phyloP scores from a whole-genome alignment of 2,113 vertebrate genomes.

The Rhodinocichla rosea region DNA sequence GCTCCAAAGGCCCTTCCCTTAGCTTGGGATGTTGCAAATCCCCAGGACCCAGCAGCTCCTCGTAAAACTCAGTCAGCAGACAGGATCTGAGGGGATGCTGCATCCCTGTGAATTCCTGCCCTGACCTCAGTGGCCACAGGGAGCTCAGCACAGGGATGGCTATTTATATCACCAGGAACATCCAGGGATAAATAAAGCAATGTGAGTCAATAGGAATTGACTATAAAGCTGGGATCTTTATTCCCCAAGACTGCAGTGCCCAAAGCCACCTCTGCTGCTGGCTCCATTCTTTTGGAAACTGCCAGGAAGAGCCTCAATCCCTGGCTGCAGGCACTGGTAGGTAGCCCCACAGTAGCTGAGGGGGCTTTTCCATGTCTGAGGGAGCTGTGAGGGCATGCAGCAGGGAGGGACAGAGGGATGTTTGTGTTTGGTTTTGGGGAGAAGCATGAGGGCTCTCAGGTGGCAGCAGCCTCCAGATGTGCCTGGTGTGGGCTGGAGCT shows the following conservation, averaged over 20 bases:
- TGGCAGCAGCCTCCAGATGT: neutral
- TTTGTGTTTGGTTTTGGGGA: rapidly evolving
- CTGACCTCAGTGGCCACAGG: constrained; percentile 1
- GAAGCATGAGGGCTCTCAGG: neutral
- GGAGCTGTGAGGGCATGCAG: rapidly evolving
- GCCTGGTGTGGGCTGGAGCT: neutral
- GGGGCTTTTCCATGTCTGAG: rapidly evolving
- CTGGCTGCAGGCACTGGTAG: neutral
- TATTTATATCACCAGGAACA: constrained; percentile 48
- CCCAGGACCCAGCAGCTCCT: neutral
- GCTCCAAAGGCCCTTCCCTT: neutral
- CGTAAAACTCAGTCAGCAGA: neutral
- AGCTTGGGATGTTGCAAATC: neutral
- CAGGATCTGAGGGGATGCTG: neutral
- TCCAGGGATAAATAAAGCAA: constrained; percentile 49
- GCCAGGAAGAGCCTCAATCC: neutral
- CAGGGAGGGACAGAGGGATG: neutral
- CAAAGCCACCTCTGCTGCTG: neutral
- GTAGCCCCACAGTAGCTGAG: rapidly evolving
- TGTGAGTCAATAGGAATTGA: constrained; percentile 27
- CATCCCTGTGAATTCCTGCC: neutral
- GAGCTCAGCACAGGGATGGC: neutral
- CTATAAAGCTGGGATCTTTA: neutral
- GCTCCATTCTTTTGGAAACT: neutral
- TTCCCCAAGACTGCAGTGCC: neutral